phyloP scores from a whole-genome alignment of 2,113 vertebrate species.

The Istiophorus platypterus region DNA sequence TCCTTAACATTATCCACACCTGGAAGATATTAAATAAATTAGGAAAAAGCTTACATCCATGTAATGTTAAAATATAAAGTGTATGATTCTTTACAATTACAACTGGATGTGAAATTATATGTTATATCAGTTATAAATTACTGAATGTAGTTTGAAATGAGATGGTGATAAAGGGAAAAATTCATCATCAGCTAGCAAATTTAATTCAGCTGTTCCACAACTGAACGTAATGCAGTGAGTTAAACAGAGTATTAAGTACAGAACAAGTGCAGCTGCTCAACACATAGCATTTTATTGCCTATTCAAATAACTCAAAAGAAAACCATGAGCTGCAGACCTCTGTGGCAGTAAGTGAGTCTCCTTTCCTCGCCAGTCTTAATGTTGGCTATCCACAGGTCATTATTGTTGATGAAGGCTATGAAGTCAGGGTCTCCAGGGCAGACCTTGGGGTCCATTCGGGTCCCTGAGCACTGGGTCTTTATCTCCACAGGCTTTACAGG shows the following conservation, averaged over 20 bases:
- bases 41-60: background rate
- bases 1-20: slow-evolving; percentile 93
- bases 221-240: background rate
- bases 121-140: background rate
- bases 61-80: background rate
- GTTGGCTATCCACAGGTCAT: slow-evolving; percentile 94
- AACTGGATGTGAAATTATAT: background rate
- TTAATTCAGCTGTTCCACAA: background rate
- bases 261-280: background rate
- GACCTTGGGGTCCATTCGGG: slow-evolving; percentile 98
- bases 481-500: slow-evolving; percentile 97
- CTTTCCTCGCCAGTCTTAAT: slow-evolving; percentile 92
- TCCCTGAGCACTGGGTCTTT: slow-evolving; percentile 94
- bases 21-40: slow-evolving; percentile 55
- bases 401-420: slow-evolving; percentile 97
- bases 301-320: background rate
- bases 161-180: background rate
- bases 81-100: background rate
- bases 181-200: no score
- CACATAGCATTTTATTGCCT: background rate
- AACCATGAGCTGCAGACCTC: slow-evolving; percentile 81
- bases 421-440: slow-evolving; percentile 92
- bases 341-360: slow-evolving; percentile 93
- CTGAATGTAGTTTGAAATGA: background rate
- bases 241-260: background rate